Evolutionary conservation across 1,140 invertebrate species (phyloP), one percentile per base, ranked within the genome.

Genomic region (Temnothorax nylanderi): DNA sequence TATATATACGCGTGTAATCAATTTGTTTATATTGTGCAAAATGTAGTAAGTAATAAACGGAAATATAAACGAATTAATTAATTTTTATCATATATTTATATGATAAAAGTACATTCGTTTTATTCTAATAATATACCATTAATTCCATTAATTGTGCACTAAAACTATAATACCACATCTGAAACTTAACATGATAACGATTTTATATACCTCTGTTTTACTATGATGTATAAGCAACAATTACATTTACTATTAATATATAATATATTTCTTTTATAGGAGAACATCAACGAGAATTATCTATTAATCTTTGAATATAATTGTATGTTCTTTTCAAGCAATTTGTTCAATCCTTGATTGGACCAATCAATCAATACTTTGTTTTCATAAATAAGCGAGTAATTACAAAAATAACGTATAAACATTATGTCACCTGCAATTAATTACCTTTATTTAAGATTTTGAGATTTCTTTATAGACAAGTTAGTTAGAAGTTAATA

Each of bases 11-110:
- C 6, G 18, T 37, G 21, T 37, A 54, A 13, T 56, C 11, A 32
- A 37, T 5, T 56, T 54, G 16, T 51, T 54, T 18, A 34, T 74
- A 37, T 74, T 37, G 54, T 3, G 71, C 3, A 51, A n/a, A 74
- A 51, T 7, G 16, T 51, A 72, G 7, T 54, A 72, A 8, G 18
- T 74, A 41, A 49, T 26, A n/a, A 47, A 47, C 10, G 6, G 6
- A 69, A 18, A 58, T 34, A 6, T 58, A n/a, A 78, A 60, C 0
- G 1, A 16, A 44, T 32, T 34, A 78, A 51, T 77, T 62, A 26
- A 64, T 78, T 77, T 77, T 62, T 49, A n/a, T 76, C 41, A 37
- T 26, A 74, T 37, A 44, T 74, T 32, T 56, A 37, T 80, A 21
- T 71, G 7, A 49, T 49, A 47, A 51, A 47, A 49, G 7, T 32